Evolutionary conservation across 2,888 invertebrate genomes (phyloP), one percentile per base, ranked within the genome.

Genomic region (Eretmocerus hayati): DNA sequence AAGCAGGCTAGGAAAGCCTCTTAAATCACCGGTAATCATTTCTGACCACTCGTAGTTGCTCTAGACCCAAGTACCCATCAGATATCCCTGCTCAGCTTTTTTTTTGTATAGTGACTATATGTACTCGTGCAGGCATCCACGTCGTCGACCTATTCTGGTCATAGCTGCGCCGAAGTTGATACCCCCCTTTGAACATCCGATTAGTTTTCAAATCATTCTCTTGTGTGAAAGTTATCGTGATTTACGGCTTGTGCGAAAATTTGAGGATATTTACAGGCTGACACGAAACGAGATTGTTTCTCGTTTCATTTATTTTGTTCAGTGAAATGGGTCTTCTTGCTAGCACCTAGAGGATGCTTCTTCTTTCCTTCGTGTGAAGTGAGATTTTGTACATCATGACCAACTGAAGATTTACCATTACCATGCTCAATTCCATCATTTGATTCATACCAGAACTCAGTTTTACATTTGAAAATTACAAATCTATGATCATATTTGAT

Each of bases 1-100:
- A 16, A 13, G 13, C 13, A 39, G 23, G 39, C 47, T 52, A 45
- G 45, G 48, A 55, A 59, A 59, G 58, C 59, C 59, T 59, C 62
- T 59, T 61, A 59, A 63, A 61, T 61, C 60, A 60, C 56, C 49
- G 58, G 57, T 60, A 61, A 61, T 62, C 58, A 61, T 61, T 62
- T 62, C 61, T 60, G 59, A 59, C 61, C 59, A 61, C 59, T 58
- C 59, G 54, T 49, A 48, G 48, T n/a, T n/a, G n/a, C n/a, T n/a
- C n/a, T n/a, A n/a, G n/a, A n/a, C n/a, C n/a, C n/a, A n/a, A n/a
- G n/a, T 46, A 16, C 33, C 48, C 32, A 47, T 54, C 50, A 46
- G 48, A 46, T 41, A 36, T 2, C 26, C 31, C 31, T 13, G 18
- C 8, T n/a, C 41, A 2, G 21, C 16, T 6, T 18, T 35, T 35